Evolutionary conservation across 2,797 vertebrate species (phyloP).

Genomic region (Myripristis murdjan): DNA sequence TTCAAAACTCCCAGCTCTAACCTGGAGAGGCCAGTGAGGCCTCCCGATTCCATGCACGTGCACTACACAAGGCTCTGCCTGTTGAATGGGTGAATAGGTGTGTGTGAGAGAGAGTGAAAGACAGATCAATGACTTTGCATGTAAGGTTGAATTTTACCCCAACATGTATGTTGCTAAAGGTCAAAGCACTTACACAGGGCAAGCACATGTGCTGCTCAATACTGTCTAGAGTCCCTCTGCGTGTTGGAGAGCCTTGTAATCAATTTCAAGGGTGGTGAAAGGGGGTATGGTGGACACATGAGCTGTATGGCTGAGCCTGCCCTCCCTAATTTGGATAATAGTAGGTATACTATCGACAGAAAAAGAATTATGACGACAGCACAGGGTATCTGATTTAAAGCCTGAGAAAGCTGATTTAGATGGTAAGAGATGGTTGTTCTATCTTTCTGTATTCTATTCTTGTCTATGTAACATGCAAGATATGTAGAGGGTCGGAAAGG

Average conservation of each 20-base stretch:
- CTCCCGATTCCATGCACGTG: slow-evolving; percentile 41
- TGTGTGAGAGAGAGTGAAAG: slow-evolving; percentile 29
- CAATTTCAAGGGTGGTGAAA: too few relatives aligned
- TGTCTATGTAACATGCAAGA: not conserved
- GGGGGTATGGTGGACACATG: too few relatives aligned
- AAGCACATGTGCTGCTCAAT: too few relatives aligned
- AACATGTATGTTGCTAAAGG: not conserved
- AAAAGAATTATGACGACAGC: slow-evolving; percentile 26
- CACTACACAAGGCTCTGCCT: slow-evolving; percentile 66
- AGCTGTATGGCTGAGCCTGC: too few relatives aligned
- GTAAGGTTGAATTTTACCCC: slow-evolving; percentile 31
- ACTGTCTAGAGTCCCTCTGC: too few relatives aligned
- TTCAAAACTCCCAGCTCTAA: slow-evolving; percentile 88
- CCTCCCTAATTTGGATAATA: slow-evolving; percentile 38
- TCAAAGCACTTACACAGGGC: too few relatives aligned
- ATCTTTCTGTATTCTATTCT: not conserved
- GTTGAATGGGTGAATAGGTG: slow-evolving; percentile 49
- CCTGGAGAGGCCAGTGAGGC: slow-evolving; percentile 72
- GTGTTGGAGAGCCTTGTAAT: too few relatives aligned
- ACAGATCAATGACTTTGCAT: too few relatives aligned
- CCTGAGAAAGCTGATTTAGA: not conserved
- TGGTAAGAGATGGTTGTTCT: not conserved
- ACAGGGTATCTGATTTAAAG: not conserved
- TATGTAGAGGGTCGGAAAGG: not conserved
- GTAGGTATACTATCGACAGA: slow-evolving; percentile 31